phyloP scores from a whole-genome alignment of 2,797 vertebrate genomes.

The Peromyscus melanophrys region DNA sequence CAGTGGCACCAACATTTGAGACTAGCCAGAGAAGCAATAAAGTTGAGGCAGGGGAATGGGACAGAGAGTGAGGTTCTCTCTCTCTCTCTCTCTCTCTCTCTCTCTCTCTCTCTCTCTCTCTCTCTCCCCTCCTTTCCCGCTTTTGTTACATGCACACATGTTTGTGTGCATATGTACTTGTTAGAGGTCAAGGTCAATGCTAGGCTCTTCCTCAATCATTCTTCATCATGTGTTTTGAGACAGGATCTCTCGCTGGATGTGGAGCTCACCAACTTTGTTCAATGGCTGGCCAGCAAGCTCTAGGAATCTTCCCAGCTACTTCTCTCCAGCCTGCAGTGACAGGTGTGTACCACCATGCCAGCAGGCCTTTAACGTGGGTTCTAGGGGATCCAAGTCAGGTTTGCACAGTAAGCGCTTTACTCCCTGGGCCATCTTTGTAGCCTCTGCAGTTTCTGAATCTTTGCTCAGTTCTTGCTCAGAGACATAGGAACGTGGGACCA shows the following conservation, averaged over 20 bases:
- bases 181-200: background rate
- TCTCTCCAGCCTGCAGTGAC: background rate
- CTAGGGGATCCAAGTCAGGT: background rate
- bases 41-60: background rate
- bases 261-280: background rate
- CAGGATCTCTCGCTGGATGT: background rate
- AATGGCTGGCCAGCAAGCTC: background rate
- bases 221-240: background rate
- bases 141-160: background rate
- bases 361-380: background rate
- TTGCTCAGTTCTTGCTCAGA: background rate
- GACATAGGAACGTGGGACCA: background rate
- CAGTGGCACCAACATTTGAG: background rate
- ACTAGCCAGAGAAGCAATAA: background rate
- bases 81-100: background rate
- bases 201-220: background rate
- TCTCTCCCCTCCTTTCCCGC: background rate
- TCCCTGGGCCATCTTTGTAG: background rate
- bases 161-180: too few relatives aligned
- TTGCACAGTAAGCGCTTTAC: background rate
- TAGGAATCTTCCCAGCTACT: background rate
- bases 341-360: background rate
- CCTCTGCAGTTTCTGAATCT: background rate
- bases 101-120: background rate
- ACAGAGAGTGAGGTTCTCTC: background rate